These are phyloP conservation scores for Protonibea diacanthus DNA, from an alignment of 2,797 vertebrate genomes.

Conservation along the genomic window DNA sequence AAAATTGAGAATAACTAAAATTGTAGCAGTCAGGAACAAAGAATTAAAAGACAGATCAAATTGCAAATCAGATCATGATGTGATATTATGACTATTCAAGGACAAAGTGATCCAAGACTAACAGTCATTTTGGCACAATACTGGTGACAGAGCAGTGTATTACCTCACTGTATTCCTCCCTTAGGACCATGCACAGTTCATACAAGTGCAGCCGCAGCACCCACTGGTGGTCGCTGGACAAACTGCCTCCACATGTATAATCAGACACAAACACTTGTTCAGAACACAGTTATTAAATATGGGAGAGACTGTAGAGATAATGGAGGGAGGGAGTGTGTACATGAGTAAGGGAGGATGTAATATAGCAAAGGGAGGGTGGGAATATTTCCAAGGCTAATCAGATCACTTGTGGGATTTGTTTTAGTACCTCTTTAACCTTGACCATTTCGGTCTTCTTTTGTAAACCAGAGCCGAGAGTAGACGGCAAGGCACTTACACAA, in stretches of 20 bases:
- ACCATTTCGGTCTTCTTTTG: conserved; percentile 58
- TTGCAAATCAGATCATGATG: not conserved
- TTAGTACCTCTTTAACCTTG: conserved; percentile 73
- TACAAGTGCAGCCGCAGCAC: conserved; percentile 35
- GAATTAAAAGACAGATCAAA: too few relatives aligned
- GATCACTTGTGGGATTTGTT: conserved; percentile 64
- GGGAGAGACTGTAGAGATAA: conserved; percentile 7
- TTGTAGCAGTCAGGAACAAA: not conserved
- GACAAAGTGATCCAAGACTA: not conserved
- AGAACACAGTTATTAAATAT: conserved; percentile 15
- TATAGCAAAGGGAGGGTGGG: conserved; percentile 36
- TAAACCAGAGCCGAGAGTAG: conserved; percentile 42
- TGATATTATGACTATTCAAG: not conserved
- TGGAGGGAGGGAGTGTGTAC: not conserved
- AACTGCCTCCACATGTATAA: conserved; percentile 17
- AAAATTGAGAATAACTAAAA: not conserved
- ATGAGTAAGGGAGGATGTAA: conserved; percentile 21
- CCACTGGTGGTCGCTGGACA: conserved; percentile 55
- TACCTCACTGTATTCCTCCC: not conserved
- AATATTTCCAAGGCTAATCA: conserved; percentile 62
- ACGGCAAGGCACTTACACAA: conserved; percentile 31
- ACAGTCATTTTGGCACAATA: not conserved
- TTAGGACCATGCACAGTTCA: not conserved
- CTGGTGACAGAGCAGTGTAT: not conserved
- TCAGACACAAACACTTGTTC: conserved; percentile 12